Conservation (phyloP, 53 echinoderm and acorn worm genomes). For the Mesocentrotus franciscanus region DNA sequence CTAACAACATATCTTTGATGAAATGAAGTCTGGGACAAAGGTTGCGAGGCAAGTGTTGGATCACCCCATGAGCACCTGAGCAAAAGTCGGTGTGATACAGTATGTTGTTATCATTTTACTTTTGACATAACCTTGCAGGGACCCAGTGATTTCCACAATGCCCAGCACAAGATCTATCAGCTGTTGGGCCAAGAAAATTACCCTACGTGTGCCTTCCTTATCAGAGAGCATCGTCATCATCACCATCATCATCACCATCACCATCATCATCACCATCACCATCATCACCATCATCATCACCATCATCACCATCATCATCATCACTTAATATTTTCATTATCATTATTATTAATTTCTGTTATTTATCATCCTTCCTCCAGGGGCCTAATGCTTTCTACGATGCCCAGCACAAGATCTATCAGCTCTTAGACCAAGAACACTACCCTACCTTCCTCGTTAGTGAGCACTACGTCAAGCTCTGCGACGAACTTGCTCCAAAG, state of each 20-base stretch:
- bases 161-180: constrained; percentile 86
- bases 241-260: background rate
- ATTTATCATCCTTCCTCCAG: constrained; percentile 21
- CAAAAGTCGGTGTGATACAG: too few relatives aligned
- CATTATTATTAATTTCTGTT: background rate
- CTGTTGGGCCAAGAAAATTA: constrained; percentile 83
- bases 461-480: constrained; percentile 82
- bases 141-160: constrained; percentile 89
- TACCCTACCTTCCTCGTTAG: constrained; percentile 97
- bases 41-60: too few relatives aligned
- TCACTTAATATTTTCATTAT: too few relatives aligned
- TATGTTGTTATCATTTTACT: too few relatives aligned
- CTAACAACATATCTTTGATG: too few relatives aligned
- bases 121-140: constrained; percentile 54
- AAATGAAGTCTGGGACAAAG: too few relatives aligned
- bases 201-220: constrained; percentile 79
- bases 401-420: constrained; percentile 92
- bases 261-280: background rate
- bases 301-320: background rate
- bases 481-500: constrained; percentile 63
- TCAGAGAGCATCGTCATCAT: constrained; percentile 55
- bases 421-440: constrained; percentile 86
- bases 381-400: constrained; percentile 96
- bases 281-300: background rate
- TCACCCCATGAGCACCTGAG: too few relatives aligned